Percentiles rank a stretch among this genome's conserved stretches.
Conservation (phyloP, 2,888 invertebrate genomes). For the Liopterus haemorrhoidalis region DNA sequence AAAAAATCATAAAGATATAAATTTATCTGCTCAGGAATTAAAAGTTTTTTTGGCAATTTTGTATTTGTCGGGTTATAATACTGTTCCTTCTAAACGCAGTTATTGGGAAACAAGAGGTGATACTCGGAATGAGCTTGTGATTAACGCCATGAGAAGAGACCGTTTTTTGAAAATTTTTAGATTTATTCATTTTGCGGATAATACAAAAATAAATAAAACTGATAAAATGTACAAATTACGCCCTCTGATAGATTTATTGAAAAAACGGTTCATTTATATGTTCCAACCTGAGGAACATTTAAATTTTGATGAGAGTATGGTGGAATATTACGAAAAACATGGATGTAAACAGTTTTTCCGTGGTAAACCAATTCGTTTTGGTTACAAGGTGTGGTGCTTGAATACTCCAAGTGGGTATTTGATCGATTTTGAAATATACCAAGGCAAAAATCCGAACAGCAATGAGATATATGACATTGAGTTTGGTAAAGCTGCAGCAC, state of each 20-base stretch:
- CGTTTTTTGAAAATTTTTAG: conserved; percentile 25
- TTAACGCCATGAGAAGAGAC: conserved; percentile 27
- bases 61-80: conserved; percentile 27
- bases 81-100: conserved; percentile 19
- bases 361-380: conserved; percentile 36
- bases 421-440: conserved; percentile 34
- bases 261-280: conserved; percentile 18
- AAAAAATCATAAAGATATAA: conserved; percentile 5
- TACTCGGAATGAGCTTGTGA: conserved; percentile 23
- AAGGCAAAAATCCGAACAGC: conserved; percentile 32
- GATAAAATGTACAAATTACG: conserved; percentile 34
- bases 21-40: conserved; percentile 13
- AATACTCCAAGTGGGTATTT: conserved; percentile 32
- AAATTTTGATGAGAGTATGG: conserved; percentile 35
- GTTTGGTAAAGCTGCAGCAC: conserved; percentile 33
- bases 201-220: conserved; percentile 19
- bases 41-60: conserved; percentile 29
- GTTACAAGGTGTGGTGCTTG: conserved; percentile 36
- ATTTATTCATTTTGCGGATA: conserved; percentile 26
- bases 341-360: conserved; percentile 36
- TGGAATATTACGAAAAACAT: conserved; percentile 37
- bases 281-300: conserved; percentile 29
- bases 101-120: conserved; percentile 26
- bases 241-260: conserved; percentile 26
- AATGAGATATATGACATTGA: conserved; percentile 28